Evolutionary conservation across 37 sponge, comb jelly and placozoan genomes (phyloP).

Genomic region (Oscarella lobularis): DNA sequence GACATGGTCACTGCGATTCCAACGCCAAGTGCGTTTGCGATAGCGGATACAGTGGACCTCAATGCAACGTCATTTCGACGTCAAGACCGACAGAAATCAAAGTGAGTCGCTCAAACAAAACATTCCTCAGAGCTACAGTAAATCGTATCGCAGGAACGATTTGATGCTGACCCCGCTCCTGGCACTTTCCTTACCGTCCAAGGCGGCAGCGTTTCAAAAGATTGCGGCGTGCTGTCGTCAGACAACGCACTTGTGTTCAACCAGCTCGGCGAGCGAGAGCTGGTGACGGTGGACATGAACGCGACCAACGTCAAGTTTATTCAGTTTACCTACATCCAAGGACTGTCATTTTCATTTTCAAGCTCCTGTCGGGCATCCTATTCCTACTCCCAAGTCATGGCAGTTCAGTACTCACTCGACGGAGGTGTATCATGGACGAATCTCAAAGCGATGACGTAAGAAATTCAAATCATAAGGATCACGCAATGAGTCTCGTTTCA

Average conservation of each 20-base stretch:
- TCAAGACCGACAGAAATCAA: neutral
- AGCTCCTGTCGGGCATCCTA: neutral
- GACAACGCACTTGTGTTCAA: neutral
- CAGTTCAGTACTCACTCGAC: neutral
- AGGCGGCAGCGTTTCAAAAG: neutral
- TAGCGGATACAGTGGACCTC: neutral
- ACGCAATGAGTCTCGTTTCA: too few species aligned
- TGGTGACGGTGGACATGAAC: slow-evolving; percentile 4
- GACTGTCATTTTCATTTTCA: neutral
- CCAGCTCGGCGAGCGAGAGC: neutral
- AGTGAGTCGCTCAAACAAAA: neutral
- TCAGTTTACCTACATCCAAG: neutral
- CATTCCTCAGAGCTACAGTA: neutral
- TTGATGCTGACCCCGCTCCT: too few species aligned
- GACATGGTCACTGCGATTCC: neutral
- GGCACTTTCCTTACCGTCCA: too few species aligned
- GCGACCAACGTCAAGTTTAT: neutral
- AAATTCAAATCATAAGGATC: too few species aligned
- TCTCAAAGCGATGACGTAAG: neutral
- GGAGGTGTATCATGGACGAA: slow-evolving; percentile 1
- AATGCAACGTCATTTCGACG: neutral
- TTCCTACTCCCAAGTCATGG: neutral
- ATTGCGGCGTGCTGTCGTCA: neutral
- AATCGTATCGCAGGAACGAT: neutral
- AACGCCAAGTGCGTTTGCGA: slow-evolving; percentile 5